Evolutionary conservation across 2,113 vertebrate species (phyloP), one percentile per base, ranked within the genome.

Genomic region (Gavialis gangeticus): DNA sequence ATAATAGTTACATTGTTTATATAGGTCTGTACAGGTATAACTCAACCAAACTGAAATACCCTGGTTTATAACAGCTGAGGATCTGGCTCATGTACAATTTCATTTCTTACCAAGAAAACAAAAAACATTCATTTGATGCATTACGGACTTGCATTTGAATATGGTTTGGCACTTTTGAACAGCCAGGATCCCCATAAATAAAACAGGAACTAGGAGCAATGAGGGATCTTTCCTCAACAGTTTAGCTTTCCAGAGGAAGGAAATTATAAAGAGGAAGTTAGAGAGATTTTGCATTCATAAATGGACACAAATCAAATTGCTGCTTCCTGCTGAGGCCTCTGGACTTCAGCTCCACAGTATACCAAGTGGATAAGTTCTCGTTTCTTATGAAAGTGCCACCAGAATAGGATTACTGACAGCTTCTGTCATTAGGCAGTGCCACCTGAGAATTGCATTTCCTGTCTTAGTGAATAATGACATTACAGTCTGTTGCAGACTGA

Each of bases 1-100:
- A 64, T 0, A 0, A 63, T 3, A 79, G 12, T 64, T 28, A 64
- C 28, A 55, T 13, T 28, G 64, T 62, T 9, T 10, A 25, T 11
- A 1, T 60, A 75, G 34, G 10, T 64, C 60, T 69, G 55, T 79
- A 85, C 76, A 91, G 67, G 66, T 73, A 64, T 30, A 85, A n/a
- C 14, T 80, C 37, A 85, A 79, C 12, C 57, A 64, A 90, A 81
- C 16, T 56, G 13, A 85, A 54, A 2, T 8, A 77, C 22, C 2
- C 5, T 82, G 87, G 69, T 84, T 88, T 88, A 30, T 30, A 83
- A 28, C 13, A 28, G 81, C 89, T 79, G 64, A 81, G 3, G 21
- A 85, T n/a, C 34, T 54, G 67, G 19, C 25, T 56, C 57, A 60
- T 76, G 4, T 91, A 55, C 24, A 85, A 56, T 92, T 88, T 34